Conservation (phyloP, 1,140 invertebrate species). For the Fopius arisanus region DNA sequence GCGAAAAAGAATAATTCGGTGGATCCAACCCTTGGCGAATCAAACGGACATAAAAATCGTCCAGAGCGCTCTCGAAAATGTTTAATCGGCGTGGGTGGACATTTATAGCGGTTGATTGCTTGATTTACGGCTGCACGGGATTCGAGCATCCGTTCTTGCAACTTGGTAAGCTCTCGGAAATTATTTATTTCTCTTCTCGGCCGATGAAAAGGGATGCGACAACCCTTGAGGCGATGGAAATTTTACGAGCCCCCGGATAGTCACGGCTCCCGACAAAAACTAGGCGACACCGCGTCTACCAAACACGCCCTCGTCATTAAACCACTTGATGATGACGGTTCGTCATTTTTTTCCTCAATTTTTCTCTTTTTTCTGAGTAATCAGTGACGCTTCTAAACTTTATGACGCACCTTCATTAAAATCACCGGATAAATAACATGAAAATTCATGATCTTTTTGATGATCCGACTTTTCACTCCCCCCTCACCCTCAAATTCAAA, state of each 20-base stretch:
- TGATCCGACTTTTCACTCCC: neutral
- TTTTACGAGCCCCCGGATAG: neutral
- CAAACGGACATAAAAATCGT: conserved; percentile 25
- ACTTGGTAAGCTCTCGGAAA: conserved; percentile 18
- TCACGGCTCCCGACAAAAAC: conserved; percentile 21
- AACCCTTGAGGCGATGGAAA: conserved; percentile 12
- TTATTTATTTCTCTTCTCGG: neutral
- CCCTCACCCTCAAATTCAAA: too few species aligned
- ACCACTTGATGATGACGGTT: neutral
- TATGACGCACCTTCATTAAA: neutral
- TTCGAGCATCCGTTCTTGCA: conserved; percentile 14
- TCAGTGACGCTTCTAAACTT: neutral
- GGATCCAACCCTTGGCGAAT: conserved; percentile 18
- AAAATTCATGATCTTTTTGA: too few species aligned
- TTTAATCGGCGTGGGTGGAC: conserved; percentile 41
- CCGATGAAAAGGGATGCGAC: neutral
- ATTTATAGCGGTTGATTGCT: conserved; percentile 45
- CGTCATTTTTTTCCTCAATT: neutral
- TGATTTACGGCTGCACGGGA: conserved; percentile 39
- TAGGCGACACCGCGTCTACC: conserved; percentile 4
- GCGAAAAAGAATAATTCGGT: conserved; percentile 5
- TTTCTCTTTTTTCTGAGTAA: neutral
- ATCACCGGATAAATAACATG: too few species aligned
- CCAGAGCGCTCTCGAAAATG: conserved; percentile 29
- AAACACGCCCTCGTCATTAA: conserved; percentile 17